Conservation (phyloP, 2,113 vertebrate genomes). For the Colaptes auratus region DNA sequence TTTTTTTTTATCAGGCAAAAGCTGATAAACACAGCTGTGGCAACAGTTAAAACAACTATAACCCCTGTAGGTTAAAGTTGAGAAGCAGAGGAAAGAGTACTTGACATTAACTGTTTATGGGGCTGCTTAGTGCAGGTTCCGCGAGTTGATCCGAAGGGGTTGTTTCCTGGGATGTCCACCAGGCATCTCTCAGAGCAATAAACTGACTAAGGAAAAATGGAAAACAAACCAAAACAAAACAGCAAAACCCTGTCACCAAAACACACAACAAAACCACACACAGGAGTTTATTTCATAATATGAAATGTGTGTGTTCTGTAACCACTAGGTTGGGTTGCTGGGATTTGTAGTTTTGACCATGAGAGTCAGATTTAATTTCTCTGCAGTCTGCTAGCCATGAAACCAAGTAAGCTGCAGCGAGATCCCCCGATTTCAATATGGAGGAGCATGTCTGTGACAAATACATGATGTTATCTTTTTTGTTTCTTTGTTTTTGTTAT, state of each 20-base stretch:
- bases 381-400: background rate
- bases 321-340: background rate
- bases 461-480: fast-evolving
- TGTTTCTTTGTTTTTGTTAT: background rate
- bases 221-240: too few relatives aligned
- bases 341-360: background rate
- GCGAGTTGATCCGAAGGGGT: background rate
- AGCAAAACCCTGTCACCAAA: background rate
- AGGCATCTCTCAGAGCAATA: background rate
- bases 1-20: background rate
- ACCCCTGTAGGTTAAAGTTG: background rate
- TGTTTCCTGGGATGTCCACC: background rate
- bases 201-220: background rate
- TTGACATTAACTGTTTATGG: background rate
- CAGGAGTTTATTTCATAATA: background rate
- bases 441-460: background rate
- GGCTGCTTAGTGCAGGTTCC: background rate
- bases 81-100: background rate
- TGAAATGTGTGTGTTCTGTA: background rate
- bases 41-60: background rate
- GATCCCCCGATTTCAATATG: fast-evolving
- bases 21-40: background rate
- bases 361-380: background rate
- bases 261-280: background rate
- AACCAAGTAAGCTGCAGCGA: background rate